Evolutionary conservation across 2,797 vertebrate genomes (phyloP).

Genomic region (Philypnodon macrostomus): DNA sequence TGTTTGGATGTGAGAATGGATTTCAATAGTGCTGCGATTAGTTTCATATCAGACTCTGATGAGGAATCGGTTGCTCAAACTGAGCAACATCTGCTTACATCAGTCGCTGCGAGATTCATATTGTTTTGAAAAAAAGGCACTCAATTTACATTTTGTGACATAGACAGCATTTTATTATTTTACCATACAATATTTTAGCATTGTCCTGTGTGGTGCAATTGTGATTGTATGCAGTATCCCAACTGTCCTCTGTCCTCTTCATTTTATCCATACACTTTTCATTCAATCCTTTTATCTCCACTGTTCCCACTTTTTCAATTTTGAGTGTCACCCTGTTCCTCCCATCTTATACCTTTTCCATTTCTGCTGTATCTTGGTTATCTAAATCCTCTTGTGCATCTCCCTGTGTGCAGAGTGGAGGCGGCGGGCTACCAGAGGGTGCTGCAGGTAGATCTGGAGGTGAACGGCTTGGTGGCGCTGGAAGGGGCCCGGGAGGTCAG

Average conservation of each 20-base stretch:
- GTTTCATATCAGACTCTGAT: constrained; percentile 40
- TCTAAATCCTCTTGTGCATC: constrained; percentile 38
- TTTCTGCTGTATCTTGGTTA: constrained; percentile 17
- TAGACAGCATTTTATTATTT: constrained; percentile 8
- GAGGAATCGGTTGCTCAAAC: constrained; percentile 19
- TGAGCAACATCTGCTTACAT: constrained; percentile 5
- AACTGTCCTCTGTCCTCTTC: constrained; percentile 5
- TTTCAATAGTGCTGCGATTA: constrained; percentile 38
- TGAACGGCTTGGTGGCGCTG: constrained; percentile 84
- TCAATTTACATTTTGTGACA: constrained; percentile 6
- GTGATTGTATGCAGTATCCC: too few relatives aligned
- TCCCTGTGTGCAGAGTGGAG: constrained; percentile 72
- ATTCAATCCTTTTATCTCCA: constrained; percentile 4
- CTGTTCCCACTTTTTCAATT: constrained; percentile 8
- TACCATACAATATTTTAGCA: too few relatives aligned
- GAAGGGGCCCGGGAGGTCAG: constrained; percentile 84
- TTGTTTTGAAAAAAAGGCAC: background rate
- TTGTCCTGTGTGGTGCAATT: constrained; percentile 9
- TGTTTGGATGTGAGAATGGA: constrained; percentile 42
- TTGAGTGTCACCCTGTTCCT: constrained; percentile 16
- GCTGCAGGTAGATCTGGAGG: constrained; percentile 88
- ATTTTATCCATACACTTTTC: constrained; percentile 3
- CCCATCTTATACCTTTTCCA: constrained; percentile 13
- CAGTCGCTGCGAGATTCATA: background rate
- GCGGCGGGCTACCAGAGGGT: constrained; percentile 80